Conservation (phyloP, 2,888 invertebrate genomes). For the Lasioglossum zephyrum region DNA sequence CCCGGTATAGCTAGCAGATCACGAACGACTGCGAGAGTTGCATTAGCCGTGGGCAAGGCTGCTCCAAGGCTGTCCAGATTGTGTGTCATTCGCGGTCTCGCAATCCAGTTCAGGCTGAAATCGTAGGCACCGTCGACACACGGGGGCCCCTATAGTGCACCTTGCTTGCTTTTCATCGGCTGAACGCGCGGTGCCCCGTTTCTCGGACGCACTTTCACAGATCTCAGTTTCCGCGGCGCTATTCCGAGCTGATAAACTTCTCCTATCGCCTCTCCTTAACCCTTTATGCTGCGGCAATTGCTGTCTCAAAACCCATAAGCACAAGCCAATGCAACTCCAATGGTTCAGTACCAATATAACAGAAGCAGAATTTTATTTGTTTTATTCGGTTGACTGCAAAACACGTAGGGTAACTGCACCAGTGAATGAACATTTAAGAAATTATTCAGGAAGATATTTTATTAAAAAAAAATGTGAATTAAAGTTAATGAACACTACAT, state of each 20-base stretch:
- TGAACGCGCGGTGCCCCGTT: background rate
- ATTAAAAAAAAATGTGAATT: too few relatives aligned
- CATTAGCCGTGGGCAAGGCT: conserved; percentile 79
- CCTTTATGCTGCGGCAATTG: background rate
- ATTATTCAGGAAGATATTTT: too few relatives aligned
- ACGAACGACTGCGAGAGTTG: conserved; percentile 56
- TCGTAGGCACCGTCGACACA: conserved; percentile 22
- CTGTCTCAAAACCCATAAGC: background rate
- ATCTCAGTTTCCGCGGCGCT: background rate
- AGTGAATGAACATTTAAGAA: too few relatives aligned
- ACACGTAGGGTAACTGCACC: too few relatives aligned
- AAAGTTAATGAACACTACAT: too few relatives aligned
- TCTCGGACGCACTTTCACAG: conserved; percentile 29
- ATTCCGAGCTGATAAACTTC: conserved; percentile 4
- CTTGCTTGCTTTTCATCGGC: conserved; percentile 31
- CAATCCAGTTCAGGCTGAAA: conserved; percentile 63
- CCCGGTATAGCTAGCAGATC: conserved; percentile 50
- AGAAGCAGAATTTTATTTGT: background rate
- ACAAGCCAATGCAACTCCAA: background rate
- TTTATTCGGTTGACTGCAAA: too few relatives aligned
- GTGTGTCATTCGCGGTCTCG: conserved; percentile 69
- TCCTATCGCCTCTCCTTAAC: background rate
- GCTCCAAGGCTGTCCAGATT: conserved; percentile 78
- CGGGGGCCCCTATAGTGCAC: conserved; percentile 7
- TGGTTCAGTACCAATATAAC: background rate